phyloP scores from a whole-genome alignment of 2,888 invertebrate genomes.

The Lasioglossum lativentre region DNA sequence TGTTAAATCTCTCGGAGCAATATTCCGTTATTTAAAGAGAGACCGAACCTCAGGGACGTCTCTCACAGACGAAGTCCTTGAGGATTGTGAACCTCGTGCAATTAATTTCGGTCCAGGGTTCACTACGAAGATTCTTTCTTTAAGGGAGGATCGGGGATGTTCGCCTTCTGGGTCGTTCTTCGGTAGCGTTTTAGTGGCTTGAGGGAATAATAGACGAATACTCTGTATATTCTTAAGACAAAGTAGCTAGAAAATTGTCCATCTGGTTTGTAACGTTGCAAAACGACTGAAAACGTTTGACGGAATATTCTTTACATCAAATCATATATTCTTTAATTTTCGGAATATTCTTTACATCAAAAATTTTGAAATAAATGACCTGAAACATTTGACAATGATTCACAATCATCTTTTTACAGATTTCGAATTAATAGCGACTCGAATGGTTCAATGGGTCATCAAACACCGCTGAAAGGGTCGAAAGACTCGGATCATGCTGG shows the following conservation, averaged over 20 bases:
- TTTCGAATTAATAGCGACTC: neutral
- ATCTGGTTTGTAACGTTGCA: neutral
- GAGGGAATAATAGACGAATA: neutral
- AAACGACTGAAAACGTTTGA: too few relatives aligned
- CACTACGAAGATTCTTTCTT: neutral
- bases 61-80: neutral
- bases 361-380: too few relatives aligned
- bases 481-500: neutral
- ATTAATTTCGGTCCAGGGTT: neutral
- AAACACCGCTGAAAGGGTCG: neutral
- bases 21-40: constrained; percentile 39
- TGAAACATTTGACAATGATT: neutral
- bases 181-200: neutral
- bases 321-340: too few relatives aligned
- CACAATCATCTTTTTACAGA: neutral
- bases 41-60: neutral
- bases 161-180: neutral
- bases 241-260: neutral
- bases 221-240: neutral
- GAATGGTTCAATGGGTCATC: neutral
- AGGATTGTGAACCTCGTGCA: neutral
- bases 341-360: too few relatives aligned
- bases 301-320: too few relatives aligned
- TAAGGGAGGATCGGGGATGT: neutral
- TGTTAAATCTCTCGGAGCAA: constrained; percentile 44